Evolutionary conservation across 2,113 vertebrate species (phyloP).

Genomic region (Naja naja): DNA sequence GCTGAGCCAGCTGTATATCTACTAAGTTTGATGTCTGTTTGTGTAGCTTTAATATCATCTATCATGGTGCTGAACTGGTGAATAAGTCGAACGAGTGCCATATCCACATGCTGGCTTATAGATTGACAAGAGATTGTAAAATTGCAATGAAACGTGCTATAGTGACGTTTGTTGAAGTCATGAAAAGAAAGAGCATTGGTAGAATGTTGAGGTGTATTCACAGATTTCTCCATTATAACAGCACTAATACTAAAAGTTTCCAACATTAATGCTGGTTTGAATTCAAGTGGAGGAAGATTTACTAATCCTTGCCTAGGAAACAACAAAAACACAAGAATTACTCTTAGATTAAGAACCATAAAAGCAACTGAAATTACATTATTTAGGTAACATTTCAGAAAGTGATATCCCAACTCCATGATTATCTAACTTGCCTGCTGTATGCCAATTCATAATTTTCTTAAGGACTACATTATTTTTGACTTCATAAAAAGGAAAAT

Average conservation of each 20-base stretch:
- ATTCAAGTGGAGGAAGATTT: slow-evolving; percentile 89
- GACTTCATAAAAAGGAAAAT: neutral
- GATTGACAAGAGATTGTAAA: slow-evolving; percentile 96
- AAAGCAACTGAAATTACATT: neutral
- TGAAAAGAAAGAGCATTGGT: slow-evolving; percentile 88
- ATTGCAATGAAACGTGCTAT: slow-evolving; percentile 94
- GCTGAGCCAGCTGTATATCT: slow-evolving; percentile 95
- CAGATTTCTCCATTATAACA: slow-evolving; percentile 92
- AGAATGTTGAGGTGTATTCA: slow-evolving; percentile 81
- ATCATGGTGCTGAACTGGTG: slow-evolving; percentile 99
- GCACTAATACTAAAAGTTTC: slow-evolving; percentile 96
- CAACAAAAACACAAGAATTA: neutral
- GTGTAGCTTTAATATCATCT: slow-evolving; percentile 95
- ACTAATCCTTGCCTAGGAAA: slow-evolving; percentile 84
- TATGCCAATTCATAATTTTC: neutral
- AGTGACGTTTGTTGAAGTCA: slow-evolving; percentile 91
- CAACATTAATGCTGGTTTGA: slow-evolving; percentile 94
- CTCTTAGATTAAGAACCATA: neutral
- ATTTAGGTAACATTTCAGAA: neutral
- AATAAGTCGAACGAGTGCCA: slow-evolving; percentile 96
- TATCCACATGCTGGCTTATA: slow-evolving; percentile 97
- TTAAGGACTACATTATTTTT: neutral
- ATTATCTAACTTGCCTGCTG: neutral
- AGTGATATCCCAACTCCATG: neutral
- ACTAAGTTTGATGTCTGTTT: slow-evolving; percentile 97